Evolutionary conservation across 2,113 vertebrate species (phyloP).

Genomic region (Xenus cinereus): DNA sequence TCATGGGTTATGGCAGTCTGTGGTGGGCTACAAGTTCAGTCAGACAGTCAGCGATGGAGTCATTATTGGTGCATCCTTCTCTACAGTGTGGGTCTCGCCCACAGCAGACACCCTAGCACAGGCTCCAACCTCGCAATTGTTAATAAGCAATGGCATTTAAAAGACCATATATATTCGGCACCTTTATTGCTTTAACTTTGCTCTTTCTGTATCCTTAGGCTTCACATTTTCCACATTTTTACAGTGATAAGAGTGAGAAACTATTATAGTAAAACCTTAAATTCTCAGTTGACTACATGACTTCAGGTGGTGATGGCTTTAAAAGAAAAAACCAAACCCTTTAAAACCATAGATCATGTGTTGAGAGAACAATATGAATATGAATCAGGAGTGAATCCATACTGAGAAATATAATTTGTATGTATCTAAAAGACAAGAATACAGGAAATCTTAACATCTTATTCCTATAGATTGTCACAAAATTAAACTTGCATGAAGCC

Average conservation of each 20-base stretch:
- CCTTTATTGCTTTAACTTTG: neutral
- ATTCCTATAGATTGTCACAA: neutral
- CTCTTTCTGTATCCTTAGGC: neutral
- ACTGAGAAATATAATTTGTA: conserved; percentile 4
- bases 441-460: neutral
- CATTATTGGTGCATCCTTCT: neutral
- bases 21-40: neutral
- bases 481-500: neutral
- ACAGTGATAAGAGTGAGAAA: neutral
- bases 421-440: neutral
- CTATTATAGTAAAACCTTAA: neutral
- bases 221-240: neutral
- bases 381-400: neutral
- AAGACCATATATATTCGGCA: neutral
- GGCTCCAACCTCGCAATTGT: neutral
- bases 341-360: neutral
- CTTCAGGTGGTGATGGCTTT: neutral
- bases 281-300: neutral
- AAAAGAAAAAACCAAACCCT: neutral
- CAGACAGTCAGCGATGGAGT: neutral
- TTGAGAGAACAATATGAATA: neutral
- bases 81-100: neutral
- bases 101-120: neutral
- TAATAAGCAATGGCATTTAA: neutral
- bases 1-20: neutral